Evolutionary conservation across 2,888 invertebrate species (phyloP), one percentile per base, ranked within the genome.

Genomic region (Sphaerophoria taeniata): DNA sequence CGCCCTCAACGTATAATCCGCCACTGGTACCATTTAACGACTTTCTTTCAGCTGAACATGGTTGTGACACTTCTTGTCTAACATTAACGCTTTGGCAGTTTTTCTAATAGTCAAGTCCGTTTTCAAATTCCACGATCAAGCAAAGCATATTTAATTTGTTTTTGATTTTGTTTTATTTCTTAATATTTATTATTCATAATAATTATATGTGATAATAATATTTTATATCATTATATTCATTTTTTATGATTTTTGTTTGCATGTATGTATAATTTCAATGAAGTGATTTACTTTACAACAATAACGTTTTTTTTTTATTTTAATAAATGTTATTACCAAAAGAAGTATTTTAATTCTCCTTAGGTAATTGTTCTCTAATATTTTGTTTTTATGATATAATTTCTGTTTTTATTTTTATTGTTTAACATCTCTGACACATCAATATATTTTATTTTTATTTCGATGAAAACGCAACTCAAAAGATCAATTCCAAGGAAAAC

Each of bases 141-240:
- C 6, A 14, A 1, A 24, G 2, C 24, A 24, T 24, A 24, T 24
- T 24, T 34, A 2, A 39, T 67, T 53, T 39, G 39, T 53, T 67
- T 79, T 83, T 79, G 74, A 58, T 79, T 78, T 78, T 83, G 69
- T 83, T 78, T 43, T 83, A 83, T 83, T 83, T 83, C 79, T 83
- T 73, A 83, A 79, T 79, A 65, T 65, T 71, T 74, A 74, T 83
- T 79, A 79, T 79, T 79, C 83, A 79, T 83, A 74, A 79, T 83
- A 74, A 73, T 83, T 67, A 69, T 56, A 74, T 61, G 69, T 80
- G 60, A 63, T 74, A 78, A 73, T 82, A 83, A 83, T 83, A 78
- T 83, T 78, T 60, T 77, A 82, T 82, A 77, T 56, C 70, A 83
- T 83, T 53, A 53, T 55, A 78, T 70, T 61, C 43, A 70, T 74